Base-by-base conservation (phyloP, 2,797 vertebrate genomes). In the Sebastes oblongus region DNA sequence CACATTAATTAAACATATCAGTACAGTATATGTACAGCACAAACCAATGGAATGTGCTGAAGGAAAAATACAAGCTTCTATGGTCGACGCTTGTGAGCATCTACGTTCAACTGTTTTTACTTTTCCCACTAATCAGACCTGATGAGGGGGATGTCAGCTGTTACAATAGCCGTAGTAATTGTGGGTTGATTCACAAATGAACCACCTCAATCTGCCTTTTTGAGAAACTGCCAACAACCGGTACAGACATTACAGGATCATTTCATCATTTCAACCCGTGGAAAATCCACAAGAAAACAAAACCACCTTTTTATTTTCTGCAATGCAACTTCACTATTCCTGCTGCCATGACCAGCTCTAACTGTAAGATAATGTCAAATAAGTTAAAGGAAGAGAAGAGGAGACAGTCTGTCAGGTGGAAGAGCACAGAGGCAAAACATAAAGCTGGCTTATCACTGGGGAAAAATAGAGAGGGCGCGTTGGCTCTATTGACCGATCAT, bases 241-340 rank as follows among this genome's bases (percentile, higher is more conserved):
- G 11, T 3, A 52, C 59, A 67, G 62, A 84, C 36, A 39, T 88
- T 84, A 80, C 85, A 58, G 55, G 27, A 78, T 58, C 8, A 77
- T 91, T 84, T 75, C 71, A 85, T 81, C 65, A 84, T 72, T 85
- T 66, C 58, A 64, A 83, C 25, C 6, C 20, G 16, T 18, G 32
- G 36, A 73, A 78, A 77, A 72, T 24, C 50, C 36, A 73, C 34
- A 56, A 34, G n/a, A 34, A 13, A 60, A 86, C 27, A 60, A 60
- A 62, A 52, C 4, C 8, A 66, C 30, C 32, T 69, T 84, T 66
- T 14, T 25, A 13, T 68, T 73, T 42, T n/a, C 46, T 80, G 52
- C 27, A 72, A 18, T 30, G 25, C n/a, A 70, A 13, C 58, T 55
- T 55, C 14, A 4, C 22, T 32, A 18, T 39, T 13, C 9, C 52